A percentile compares a stretch with the other conserved stretches of the same genome.
Evolutionary conservation across 2,888 invertebrate species (phyloP).

Genomic region (Ormyrus thymus): DNA sequence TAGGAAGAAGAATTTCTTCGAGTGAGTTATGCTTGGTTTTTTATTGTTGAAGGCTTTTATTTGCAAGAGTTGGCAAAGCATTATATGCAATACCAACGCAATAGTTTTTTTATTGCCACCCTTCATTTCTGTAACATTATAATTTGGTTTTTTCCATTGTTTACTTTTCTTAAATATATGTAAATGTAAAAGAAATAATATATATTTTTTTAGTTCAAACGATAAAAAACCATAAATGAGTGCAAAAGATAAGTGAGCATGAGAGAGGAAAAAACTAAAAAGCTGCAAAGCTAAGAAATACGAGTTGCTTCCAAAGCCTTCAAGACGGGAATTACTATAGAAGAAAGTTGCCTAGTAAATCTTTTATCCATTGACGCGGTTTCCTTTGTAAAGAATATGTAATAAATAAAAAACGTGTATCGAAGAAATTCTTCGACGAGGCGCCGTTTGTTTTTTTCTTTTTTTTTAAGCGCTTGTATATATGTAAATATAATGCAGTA

Average conservation of each 20-base stretch:
- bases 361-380: slow-evolving; percentile 44
- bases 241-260: slow-evolving; percentile 33
- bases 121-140: slow-evolving; percentile 28
- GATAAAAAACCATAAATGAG: slow-evolving; percentile 30
- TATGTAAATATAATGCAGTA: slow-evolving; percentile 72
- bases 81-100: slow-evolving; percentile 51
- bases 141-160: slow-evolving; percentile 39
- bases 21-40: slow-evolving; percentile 19
- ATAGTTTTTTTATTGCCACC: slow-evolving; percentile 42
- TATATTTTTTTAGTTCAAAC: slow-evolving; percentile 50
- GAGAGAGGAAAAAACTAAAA: slow-evolving; percentile 14
- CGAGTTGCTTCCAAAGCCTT: slow-evolving; percentile 54
- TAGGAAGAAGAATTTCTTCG: slow-evolving; percentile 54
- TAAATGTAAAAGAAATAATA: slow-evolving; percentile 50
- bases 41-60: slow-evolving; percentile 1
- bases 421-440: slow-evolving; percentile 54
- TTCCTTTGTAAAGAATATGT: slow-evolving; percentile 45
- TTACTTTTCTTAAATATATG: slow-evolving; percentile 33
- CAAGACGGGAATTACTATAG: slow-evolving; percentile 35
- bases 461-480: slow-evolving; percentile 67
- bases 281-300: background rate
- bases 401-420: slow-evolving; percentile 43
- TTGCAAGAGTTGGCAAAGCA: slow-evolving; percentile 47
- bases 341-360: slow-evolving; percentile 46
- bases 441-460: slow-evolving; percentile 52